These are phyloP conservation scores for Hybos culiciformis DNA, from an alignment of 2,888 invertebrate species.

Conservation along the genomic window DNA sequence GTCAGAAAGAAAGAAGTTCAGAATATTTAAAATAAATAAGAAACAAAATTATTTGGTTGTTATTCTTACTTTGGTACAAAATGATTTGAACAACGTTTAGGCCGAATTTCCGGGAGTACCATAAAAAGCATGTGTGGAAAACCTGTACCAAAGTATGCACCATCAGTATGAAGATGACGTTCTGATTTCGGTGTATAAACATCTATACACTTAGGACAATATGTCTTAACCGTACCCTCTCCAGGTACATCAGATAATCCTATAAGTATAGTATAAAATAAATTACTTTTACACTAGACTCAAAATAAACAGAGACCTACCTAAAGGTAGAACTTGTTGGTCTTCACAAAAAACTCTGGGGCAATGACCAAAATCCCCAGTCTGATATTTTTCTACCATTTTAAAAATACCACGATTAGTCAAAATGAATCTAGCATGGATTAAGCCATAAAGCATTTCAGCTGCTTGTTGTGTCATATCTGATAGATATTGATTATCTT, in stretches of 20 bases:
- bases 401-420: constrained; percentile 98
- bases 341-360: constrained; percentile 98
- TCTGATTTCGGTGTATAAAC: constrained; percentile 98
- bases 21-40: not conserved
- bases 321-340: constrained; percentile 93
- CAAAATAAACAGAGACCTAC: constrained; percentile 40
- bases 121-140: constrained; percentile 99
- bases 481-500: constrained; percentile 96
- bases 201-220: constrained; percentile 99
- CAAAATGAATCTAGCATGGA: constrained; percentile 97
- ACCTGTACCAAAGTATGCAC: constrained; percentile 98
- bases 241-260: constrained; percentile 97
- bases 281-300: constrained; percentile 1
- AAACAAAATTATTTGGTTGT: not conserved
- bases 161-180: constrained; percentile 96
- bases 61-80: constrained; percentile 82
- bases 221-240: constrained; percentile 98
- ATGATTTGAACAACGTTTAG: constrained; percentile 90
- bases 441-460: constrained; percentile 97
- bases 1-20: not conserved
- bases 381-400: constrained; percentile 99
- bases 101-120: constrained; percentile 99
- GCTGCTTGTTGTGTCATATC: constrained; percentile 99
- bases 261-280: constrained; percentile 26
- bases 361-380: constrained; percentile 97